Conservation (phyloP, 2,113 vertebrate species). For the Zosterops pallidus region DNA sequence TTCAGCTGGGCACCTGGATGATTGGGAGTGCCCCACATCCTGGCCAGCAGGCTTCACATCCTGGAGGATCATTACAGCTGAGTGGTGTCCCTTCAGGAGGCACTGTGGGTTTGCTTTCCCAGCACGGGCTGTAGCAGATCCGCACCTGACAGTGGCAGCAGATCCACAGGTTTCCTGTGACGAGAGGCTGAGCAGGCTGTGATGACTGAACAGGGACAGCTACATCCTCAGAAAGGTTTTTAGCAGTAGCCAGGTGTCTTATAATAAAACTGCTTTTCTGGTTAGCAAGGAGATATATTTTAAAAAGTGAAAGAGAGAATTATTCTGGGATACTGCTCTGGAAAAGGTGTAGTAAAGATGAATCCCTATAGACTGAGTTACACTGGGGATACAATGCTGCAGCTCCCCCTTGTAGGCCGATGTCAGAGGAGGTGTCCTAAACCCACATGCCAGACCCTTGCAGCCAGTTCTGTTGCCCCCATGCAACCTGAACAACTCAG, state of each 20-base stretch:
- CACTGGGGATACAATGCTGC: not conserved
- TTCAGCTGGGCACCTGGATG: not conserved
- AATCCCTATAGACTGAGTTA: not conserved
- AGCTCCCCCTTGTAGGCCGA: not conserved
- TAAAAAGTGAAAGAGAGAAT: not conserved
- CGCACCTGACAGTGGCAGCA: constrained; percentile 16
- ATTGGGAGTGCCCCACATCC: not conserved
- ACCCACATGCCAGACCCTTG: not conserved
- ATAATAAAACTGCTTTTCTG: not conserved
- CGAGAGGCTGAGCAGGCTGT: not conserved
- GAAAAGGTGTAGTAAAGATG: not conserved
- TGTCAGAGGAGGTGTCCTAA: not conserved
- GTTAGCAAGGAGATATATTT: not conserved
- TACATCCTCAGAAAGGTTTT: not conserved
- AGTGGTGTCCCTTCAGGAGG: constrained; percentile 40
- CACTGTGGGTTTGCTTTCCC: constrained; percentile 24
- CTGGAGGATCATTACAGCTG: not conserved
- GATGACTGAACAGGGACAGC: not conserved
- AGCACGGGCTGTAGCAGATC: constrained; percentile 13
- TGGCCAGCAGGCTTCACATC: not conserved
- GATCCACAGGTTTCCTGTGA: constrained; percentile 31
- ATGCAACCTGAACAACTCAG: not conserved
- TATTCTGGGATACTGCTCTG: not conserved
- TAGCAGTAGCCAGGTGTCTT: not conserved
- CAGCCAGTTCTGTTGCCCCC: not conserved